Base-by-base conservation (phyloP, 2,888 invertebrate genomes). In the Diaprepes abbreviatus region DNA sequence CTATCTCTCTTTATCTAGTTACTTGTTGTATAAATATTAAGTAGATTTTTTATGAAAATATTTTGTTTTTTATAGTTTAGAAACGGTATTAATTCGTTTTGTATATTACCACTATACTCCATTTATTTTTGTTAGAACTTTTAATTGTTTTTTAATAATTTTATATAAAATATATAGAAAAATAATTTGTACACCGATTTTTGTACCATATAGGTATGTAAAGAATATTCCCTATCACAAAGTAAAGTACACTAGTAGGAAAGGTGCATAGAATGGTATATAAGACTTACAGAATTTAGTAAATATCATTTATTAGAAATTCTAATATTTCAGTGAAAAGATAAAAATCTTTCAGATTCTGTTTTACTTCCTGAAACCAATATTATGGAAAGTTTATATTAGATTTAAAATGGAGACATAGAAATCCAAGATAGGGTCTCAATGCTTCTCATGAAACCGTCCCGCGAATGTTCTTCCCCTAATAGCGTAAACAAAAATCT, bases 121-220 rank as follows among this genome's bases (percentile, higher is more conserved):
- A 55, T 19, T 54, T 54, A 54, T 55, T 17, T 55, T 55, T 55
- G 17, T 55, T 38, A 38, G 38, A 55, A 7, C n/a, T 36, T 55
- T 55, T 38, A 24, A 55, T 55, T 38, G 38, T 24, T 55, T 55
- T 55, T 36, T 35, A 38, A 55, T 55, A 55, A 43, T 58, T 66
- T 28, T 40, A 66, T 66, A 58, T 58, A 12, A 35, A 43, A 48
- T 58, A 38, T 50, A 66, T 45, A 66, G 28, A 52, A 52, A 45
- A 55, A 40, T 28, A 43, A 58, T 48, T 66, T 66, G 38, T 66
- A 66, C 65, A 57, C 65, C 54, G 31, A 57, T 65, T 65, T 65
- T 65, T 57, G 65, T 65, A 57, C 36, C 33, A 38, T 36, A 55
- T 55, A 55, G 36, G n/a, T 55, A 45, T 45, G 21, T 45, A 24